Conservation (phyloP, 2,888 invertebrate genomes). For the Sipha maydis region DNA sequence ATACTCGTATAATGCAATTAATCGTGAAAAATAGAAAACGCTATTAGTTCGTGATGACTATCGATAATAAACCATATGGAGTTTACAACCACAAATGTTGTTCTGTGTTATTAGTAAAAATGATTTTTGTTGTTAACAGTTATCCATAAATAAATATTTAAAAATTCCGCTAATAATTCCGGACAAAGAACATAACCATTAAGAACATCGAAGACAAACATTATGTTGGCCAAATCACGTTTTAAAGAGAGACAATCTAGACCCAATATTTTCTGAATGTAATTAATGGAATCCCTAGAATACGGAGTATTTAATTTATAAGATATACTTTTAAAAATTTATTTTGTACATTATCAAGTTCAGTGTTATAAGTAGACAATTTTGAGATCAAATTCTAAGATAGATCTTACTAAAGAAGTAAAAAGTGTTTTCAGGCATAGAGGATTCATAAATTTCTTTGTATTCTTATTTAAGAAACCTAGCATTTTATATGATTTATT, state of each 20-base stretch:
- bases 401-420: slow-evolving; percentile 2
- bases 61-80: no score
- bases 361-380: not conserved
- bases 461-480: not conserved
- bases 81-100: no score
- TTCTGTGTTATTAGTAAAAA: no score
- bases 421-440: not conserved
- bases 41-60: no score
- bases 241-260: no score
- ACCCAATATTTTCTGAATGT: not conserved
- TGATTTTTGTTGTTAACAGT: no score
- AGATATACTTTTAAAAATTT: slow-evolving; percentile 6
- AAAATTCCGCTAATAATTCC: slow-evolving; percentile 14
- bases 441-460: not conserved
- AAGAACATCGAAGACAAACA: not conserved
- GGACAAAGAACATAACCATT: not conserved
- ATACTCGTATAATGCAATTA: no score
- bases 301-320: not conserved
- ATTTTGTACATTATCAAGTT: slow-evolving; percentile 11
- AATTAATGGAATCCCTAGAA: not conserved
- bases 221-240: no score
- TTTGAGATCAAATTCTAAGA: not conserved
- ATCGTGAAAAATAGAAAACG: no score
- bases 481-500: slow-evolving; percentile 7
- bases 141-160: no score